Evolutionary conservation across 2,888 invertebrate genomes (phyloP).

Genomic region (Copidosoma aretas): DNA sequence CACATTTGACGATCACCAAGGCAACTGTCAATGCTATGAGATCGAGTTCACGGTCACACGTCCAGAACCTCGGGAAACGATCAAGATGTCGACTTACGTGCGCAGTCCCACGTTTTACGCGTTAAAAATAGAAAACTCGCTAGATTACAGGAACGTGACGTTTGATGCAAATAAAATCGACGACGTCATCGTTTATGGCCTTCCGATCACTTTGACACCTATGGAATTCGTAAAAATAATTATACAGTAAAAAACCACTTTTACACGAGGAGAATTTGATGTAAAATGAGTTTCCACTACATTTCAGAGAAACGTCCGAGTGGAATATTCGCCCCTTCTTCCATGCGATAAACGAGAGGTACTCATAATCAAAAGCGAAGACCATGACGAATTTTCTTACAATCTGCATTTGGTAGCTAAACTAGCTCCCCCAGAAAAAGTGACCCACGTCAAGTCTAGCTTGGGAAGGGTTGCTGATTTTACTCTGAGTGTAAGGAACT

Average conservation of each 20-base stretch:
- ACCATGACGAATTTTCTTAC: constrained; percentile 49
- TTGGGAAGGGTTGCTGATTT: constrained; percentile 46
- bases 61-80: constrained; percentile 47
- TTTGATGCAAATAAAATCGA: constrained; percentile 43
- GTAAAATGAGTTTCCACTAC: background rate
- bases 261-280: background rate
- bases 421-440: constrained; percentile 45
- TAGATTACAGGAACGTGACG: constrained; percentile 36
- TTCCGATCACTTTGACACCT: constrained; percentile 24
- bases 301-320: constrained; percentile 42
- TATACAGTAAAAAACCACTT: background rate
- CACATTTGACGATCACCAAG: constrained; percentile 46
- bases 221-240: constrained; percentile 17
- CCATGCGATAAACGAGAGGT: constrained; percentile 40
- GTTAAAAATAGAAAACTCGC: constrained; percentile 49
- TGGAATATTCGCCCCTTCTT: constrained; percentile 47
- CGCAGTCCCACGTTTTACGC: constrained; percentile 41
- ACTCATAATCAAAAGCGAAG: constrained; percentile 43
- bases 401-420: constrained; percentile 49
- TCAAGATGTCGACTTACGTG: constrained; percentile 47
- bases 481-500: constrained; percentile 45
- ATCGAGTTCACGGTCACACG: constrained; percentile 49
- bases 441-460: constrained; percentile 41
- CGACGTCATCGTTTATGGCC: constrained; percentile 23
- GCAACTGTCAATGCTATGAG: constrained; percentile 51